Evolutionary conservation across 92 coral and sea anemone species (phyloP).

Genomic region (Epizoanthus illoricatus): DNA sequence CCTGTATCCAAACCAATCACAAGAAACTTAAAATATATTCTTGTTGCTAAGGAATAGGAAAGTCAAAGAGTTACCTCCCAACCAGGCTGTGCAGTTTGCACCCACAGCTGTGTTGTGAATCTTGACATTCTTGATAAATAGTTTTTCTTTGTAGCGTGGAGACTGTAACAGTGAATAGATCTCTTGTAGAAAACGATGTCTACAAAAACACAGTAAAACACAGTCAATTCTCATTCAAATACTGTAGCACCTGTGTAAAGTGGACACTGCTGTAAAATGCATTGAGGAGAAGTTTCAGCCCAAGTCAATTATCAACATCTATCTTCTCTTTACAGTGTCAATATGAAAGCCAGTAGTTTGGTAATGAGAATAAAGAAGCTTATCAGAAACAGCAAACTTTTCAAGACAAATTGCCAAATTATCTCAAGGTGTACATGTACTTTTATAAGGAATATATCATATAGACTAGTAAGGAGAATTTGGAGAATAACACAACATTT

Average conservation of each 20-base stretch:
- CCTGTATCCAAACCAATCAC: neutral
- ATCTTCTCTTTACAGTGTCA: too few relatives aligned
- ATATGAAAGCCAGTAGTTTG: too few relatives aligned
- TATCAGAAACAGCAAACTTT: too few relatives aligned
- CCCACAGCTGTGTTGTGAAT: slow-evolving; percentile 90
- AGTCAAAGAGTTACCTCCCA: slow-evolving; percentile 75
- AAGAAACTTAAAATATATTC: neutral
- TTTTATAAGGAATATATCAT: too few relatives aligned
- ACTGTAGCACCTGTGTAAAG: neutral
- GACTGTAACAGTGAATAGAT: slow-evolving; percentile 91
- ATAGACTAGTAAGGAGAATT: neutral
- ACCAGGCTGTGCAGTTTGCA: slow-evolving; percentile 93
- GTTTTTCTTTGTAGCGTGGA: slow-evolving; percentile 81
- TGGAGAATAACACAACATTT: too few relatives aligned
- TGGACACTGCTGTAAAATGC: neutral
- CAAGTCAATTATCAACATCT: too few relatives aligned
- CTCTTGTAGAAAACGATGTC: slow-evolving; percentile 97
- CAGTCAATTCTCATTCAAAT: neutral
- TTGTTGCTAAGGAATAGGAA: too few relatives aligned
- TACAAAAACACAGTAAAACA: slow-evolving; percentile 30
- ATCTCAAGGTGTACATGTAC: too few relatives aligned
- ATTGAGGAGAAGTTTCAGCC: too few relatives aligned
- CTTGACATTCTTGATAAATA: slow-evolving; percentile 83
- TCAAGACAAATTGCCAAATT: too few relatives aligned
- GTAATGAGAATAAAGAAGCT: too few relatives aligned